Base-by-base conservation (phyloP, 2,113 vertebrate species). In the Sitta europaea region DNA sequence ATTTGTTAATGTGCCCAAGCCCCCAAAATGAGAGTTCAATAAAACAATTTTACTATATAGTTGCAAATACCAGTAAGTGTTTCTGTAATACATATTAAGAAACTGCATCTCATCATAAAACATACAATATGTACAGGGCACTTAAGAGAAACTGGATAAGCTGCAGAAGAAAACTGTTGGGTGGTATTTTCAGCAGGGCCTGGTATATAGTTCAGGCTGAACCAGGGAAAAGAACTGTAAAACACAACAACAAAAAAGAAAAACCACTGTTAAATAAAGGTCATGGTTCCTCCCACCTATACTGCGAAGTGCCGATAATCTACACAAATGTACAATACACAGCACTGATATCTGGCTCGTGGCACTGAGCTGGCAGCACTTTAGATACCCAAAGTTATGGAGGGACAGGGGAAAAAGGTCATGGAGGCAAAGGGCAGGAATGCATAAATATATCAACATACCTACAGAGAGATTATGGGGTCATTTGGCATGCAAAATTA, bases 151-250 rank as follows among this genome's bases (percentile, higher is more conserved):
- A 99, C 99, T 99, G 99, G 99, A 99, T 99, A 99, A 99, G 99
- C 99, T 99, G 99, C 99, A 99, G 99, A 99, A 99, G 99, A 99
- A 99, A 99, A 99, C 99, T 99, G 99, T 99, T 99, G 99, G 99
- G 99, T 99, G 99, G 99, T 98, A 99, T 99, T 99, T 99, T 99
- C 99, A 99, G 99, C 99, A 98, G 99, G 99, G 99, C 99, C 99
- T 99, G 99, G 99, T 99, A 99, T 99, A 99, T 99, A 99, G 99
- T 99, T 99, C 98, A 99, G 99, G 99, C 99, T 99, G 99, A 99
- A 99, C 99, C 99, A 99, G 99, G 99, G 99, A 99, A 99, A 99
- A 99, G 98, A 99, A 99, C 99, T 99, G 99, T 99, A 99, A 99
- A 99, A 99, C 99, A 99, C 99, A 99, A 99, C 99, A 99, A 99